Percentiles rank a stretch among this genome's conserved stretches.
These are phyloP conservation scores for Ailurus styani DNA, from an alignment of 2,113 vertebrate species.

Conservation along the genomic window DNA sequence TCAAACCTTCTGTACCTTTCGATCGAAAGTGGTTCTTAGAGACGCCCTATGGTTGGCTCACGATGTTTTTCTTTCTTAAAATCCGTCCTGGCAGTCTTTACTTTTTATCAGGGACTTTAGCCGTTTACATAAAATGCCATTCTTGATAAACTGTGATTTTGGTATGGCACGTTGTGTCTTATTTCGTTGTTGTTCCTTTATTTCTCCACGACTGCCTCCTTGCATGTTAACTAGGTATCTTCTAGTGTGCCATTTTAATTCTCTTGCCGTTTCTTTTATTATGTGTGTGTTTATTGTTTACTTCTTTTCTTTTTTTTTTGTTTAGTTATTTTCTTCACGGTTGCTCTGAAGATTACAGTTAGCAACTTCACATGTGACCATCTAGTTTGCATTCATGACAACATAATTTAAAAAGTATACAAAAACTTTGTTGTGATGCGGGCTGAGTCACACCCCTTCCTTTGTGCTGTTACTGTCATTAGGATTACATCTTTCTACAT, in stretches of 20 bases:
- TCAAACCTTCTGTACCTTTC: background rate
- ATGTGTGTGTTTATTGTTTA: accelerated
- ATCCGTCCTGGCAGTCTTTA: background rate
- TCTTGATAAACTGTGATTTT: background rate
- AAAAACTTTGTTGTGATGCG: accelerated
- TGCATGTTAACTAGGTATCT: background rate
- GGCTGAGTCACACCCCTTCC: too few species aligned
- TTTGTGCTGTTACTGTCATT: background rate
- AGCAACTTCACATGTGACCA: accelerated
- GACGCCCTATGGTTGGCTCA: too few species aligned
- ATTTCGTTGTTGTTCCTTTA: background rate
- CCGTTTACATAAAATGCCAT: background rate
- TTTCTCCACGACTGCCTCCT: background rate
- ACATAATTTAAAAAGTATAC: background rate
- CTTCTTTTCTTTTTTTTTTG: too few species aligned
- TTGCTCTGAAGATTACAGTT: background rate
- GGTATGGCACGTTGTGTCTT: background rate
- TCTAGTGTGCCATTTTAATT: background rate
- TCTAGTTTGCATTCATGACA: background rate
- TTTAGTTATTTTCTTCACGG: too few species aligned
- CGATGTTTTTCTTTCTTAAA: background rate
- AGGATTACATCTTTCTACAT: background rate
- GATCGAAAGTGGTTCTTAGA: accelerated
- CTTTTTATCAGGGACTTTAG: background rate
- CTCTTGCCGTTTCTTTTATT: background rate